Percentiles rank a stretch among this genome's conserved stretches.
phyloP scores from a whole-genome alignment of 2,113 vertebrate genomes.

The Syngnathoides biaculeatus region DNA sequence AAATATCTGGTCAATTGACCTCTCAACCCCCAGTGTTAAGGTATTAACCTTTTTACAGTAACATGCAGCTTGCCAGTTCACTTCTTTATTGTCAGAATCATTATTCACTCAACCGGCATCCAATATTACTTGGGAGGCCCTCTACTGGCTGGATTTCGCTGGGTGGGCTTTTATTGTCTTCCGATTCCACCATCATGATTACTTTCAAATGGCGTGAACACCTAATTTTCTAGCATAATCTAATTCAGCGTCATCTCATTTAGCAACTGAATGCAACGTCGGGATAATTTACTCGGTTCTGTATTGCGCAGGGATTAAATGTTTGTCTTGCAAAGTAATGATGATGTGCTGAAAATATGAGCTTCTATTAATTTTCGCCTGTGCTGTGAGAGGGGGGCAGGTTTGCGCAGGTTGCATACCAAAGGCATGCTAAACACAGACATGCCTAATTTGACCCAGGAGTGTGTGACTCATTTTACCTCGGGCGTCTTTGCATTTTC shows the following conservation, averaged over 20 bases:
- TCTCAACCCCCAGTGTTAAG: conserved; percentile 19
- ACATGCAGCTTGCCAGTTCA: background rate
- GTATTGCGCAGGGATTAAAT: conserved; percentile 55
- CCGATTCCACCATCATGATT: conserved; percentile 64
- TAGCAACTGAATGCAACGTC: conserved; percentile 58
- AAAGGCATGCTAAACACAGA: conserved; percentile 21
- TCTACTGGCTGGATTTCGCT: conserved; percentile 49
- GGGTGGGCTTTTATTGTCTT: conserved; percentile 58
- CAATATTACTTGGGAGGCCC: conserved; percentile 42
- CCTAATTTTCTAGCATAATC: conserved; percentile 67
- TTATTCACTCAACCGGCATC: conserved; percentile 46
- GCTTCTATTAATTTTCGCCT: conserved; percentile 41
- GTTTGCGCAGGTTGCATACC: conserved; percentile 58
- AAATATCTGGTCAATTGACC: conserved; percentile 49
- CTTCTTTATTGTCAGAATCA: conserved; percentile 32
- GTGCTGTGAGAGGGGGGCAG: conserved; percentile 23
- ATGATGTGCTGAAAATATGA: conserved; percentile 54
- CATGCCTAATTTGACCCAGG: conserved; percentile 47
- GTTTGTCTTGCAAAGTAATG: conserved; percentile 65
- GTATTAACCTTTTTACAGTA: conserved; percentile 42
- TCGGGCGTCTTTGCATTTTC: conserved; percentile 53
- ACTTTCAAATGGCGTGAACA: conserved; percentile 67
- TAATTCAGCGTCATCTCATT: conserved; percentile 72
- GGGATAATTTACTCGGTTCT: conserved; percentile 49
- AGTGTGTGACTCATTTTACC: conserved; percentile 59